These are phyloP conservation scores for Trichopoda pennipes DNA, from an alignment of 2,888 invertebrate species.

Conservation along the genomic window DNA sequence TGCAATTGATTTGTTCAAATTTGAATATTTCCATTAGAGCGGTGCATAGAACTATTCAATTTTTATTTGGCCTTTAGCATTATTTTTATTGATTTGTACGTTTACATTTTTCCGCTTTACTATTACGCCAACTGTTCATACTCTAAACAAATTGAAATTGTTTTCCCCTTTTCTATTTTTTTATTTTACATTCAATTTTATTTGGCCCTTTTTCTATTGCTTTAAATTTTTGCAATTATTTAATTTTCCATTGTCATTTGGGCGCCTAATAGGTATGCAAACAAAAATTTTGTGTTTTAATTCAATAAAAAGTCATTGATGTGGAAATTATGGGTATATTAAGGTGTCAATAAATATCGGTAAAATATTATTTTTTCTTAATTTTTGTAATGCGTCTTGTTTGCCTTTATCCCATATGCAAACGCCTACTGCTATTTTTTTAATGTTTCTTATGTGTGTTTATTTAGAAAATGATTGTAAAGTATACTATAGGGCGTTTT, in stretches of 20 bases:
- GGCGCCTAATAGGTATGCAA: constrained; percentile 56
- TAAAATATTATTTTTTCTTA: constrained; percentile 62
- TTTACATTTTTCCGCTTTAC: constrained; percentile 76
- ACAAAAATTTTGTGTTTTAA: constrained; percentile 46
- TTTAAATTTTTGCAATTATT: constrained; percentile 52
- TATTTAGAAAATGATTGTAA: constrained; percentile 27
- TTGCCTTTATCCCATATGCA: background rate
- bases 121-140: constrained; percentile 74
- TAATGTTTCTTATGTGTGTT: background rate
- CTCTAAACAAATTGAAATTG: constrained; percentile 74
- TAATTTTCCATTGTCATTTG: constrained; percentile 54
- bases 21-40: constrained; percentile 39
- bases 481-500: constrained; percentile 64
- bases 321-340: constrained; percentile 66
- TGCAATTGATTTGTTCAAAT: constrained; percentile 62
- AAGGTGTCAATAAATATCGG: constrained; percentile 67
- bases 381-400: constrained; percentile 1
- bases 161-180: constrained; percentile 3
- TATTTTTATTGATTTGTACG: constrained; percentile 65
- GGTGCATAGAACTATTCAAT: constrained; percentile 20
- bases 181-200: background rate
- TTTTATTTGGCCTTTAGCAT: constrained; percentile 58
- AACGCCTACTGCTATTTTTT: constrained; percentile 41
- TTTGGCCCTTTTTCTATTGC: background rate
- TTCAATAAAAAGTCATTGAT: constrained; percentile 53